Base-by-base conservation (phyloP, 2,888 invertebrate genomes). In the Ctenicera cuprea region DNA sequence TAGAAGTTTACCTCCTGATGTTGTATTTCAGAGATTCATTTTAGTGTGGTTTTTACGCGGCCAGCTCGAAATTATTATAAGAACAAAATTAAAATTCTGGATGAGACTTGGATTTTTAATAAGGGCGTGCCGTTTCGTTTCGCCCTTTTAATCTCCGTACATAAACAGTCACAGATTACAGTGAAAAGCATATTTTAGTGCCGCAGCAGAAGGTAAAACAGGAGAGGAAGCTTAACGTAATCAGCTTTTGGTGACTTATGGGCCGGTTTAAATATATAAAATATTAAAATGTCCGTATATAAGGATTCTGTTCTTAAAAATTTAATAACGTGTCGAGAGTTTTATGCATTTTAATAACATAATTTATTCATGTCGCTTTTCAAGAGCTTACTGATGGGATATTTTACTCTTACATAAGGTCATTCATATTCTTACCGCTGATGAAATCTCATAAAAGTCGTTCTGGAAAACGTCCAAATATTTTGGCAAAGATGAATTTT, bases 241-340 rank as follows among this genome's bases (percentile, higher is more conserved):
- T 80, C 80, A 76, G 82, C 82, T 82, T 82, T 82, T 61, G 71
- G 77, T 83, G 82, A 84, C 84, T 84, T 83, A 84, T 82, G 82
- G 82, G 77, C 79, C 82, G 80, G 82, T 78, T 81, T 79, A 78
- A 79, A 81, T 79, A 81, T 80, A 83, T 83, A 79, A 82, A 83
- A 82, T 81, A 81, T 82, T 82, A 80, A 81, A 82, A 81, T 78
- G 80, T 77, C 80, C 80, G 82, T 80, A 81, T 82, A 82, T 81
- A 81, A 79, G 79, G 79, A 79, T 79, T 80, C 76, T 74, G 75
- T 73, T 78, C 77, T 79, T 81, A 76, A 80, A 82, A 81, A 80
- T 83, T 82, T 82, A 82, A 83, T 83, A 81, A 82, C 81, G 79
- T 80, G 82, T 81, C 79, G 81, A 80, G 80, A 80, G 80, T 79